These are phyloP conservation scores for Scleropages formosus DNA, from an alignment of 2,797 vertebrate genomes.

Conservation along the genomic window DNA sequence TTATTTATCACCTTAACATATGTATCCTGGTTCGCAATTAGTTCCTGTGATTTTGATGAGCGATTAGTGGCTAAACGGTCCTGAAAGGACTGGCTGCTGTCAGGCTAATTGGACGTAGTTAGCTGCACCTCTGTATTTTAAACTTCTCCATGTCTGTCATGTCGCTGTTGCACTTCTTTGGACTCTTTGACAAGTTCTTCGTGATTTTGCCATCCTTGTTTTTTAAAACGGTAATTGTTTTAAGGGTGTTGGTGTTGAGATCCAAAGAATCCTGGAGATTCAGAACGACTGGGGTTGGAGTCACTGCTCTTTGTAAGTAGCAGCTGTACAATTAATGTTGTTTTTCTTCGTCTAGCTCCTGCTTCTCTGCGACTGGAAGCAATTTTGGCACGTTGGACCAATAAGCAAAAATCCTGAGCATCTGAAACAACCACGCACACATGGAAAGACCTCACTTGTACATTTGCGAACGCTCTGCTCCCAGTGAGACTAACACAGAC, in stretches of 20 bases:
- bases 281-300: not conserved
- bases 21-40: not conserved
- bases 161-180: not conserved
- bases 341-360: not conserved
- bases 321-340: no score
- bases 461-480: no score
- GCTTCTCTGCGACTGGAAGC: not conserved
- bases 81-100: not conserved
- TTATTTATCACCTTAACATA: constrained; percentile 9
- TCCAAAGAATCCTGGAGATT: not conserved
- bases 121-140: not conserved
- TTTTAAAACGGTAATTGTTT: not conserved
- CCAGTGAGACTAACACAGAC: no score
- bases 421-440: no score
- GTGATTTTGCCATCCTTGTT: not conserved
- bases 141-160: not conserved
- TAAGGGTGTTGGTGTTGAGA: not conserved
- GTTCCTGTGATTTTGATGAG: constrained; percentile 2
- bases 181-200: not conserved
- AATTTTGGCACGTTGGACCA: not conserved
- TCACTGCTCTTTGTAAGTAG: no score
- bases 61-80: not conserved
- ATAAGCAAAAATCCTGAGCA: no score
- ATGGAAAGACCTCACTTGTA: no score
- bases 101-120: constrained; percentile 15